These are phyloP conservation scores for Lasioglossum morio DNA, from an alignment of 2,888 invertebrate species.

Conservation along the genomic window DNA sequence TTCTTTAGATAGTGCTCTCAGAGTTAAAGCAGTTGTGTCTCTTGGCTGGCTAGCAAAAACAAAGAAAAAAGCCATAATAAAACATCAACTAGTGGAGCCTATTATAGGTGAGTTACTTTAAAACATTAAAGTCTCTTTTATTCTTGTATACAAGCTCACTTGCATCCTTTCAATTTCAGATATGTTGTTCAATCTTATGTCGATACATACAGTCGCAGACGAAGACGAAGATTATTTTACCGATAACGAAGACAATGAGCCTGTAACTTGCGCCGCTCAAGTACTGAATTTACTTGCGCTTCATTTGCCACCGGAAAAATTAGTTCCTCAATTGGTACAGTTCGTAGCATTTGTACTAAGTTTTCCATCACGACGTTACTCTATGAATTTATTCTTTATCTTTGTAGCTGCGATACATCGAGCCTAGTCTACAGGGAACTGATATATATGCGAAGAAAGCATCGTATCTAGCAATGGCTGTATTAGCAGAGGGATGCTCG, in stretches of 20 bases:
- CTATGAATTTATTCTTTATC: slow-evolving; percentile 21
- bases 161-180: slow-evolving; percentile 82
- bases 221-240: slow-evolving; percentile 88
- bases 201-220: slow-evolving; percentile 87
- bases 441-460: slow-evolving; percentile 89
- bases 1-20: slow-evolving; percentile 87
- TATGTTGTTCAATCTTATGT: slow-evolving; percentile 90
- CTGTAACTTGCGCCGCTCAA: slow-evolving; percentile 90
- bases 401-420: slow-evolving; percentile 86
- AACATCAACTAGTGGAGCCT: slow-evolving; percentile 90
- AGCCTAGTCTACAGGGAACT: slow-evolving; percentile 88
- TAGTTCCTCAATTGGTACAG: slow-evolving; percentile 89
- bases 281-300: slow-evolving; percentile 91
- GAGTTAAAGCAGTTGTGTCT: slow-evolving; percentile 89
- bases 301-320: slow-evolving; percentile 91
- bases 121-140: not conserved
- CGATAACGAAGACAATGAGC: slow-evolving; percentile 88
- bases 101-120: slow-evolving; percentile 80
- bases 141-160: not conserved
- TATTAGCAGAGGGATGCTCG: slow-evolving; percentile 92
- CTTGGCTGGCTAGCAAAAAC: slow-evolving; percentile 88
- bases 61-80: slow-evolving; percentile 90
- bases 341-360: slow-evolving; percentile 6
- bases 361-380: not conserved
- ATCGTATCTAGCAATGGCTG: slow-evolving; percentile 90